Percentiles rank a stretch among this genome's conserved stretches.
Conservation (phyloP, 2,888 invertebrate genomes). For the Rotaria sp. region DNA sequence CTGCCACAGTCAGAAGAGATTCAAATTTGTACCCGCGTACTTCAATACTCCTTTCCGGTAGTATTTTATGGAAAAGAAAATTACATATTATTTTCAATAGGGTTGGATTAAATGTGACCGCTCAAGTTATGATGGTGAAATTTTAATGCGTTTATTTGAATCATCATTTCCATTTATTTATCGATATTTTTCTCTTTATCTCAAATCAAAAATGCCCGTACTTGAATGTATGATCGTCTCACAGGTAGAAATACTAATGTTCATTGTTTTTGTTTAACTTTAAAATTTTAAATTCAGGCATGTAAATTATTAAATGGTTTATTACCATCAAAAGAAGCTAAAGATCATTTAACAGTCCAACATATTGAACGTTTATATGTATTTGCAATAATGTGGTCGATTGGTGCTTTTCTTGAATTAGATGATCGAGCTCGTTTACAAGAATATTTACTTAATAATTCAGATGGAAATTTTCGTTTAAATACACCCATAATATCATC, state of each 20-base stretch:
- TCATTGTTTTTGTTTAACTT: background rate
- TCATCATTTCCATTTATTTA: slow-evolving; percentile 68
- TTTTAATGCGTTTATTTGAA: slow-evolving; percentile 70
- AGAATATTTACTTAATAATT: slow-evolving; percentile 60
- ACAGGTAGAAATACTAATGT: slow-evolving; percentile 56
- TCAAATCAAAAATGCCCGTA: slow-evolving; percentile 73
- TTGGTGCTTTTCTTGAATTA: slow-evolving; percentile 67
- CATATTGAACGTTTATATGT: slow-evolving; percentile 76
- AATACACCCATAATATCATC: slow-evolving; percentile 47
- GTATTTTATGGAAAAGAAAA: too few species aligned
- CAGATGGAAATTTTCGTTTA: slow-evolving; percentile 43
- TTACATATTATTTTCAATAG: background rate
- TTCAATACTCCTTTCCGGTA: too few species aligned
- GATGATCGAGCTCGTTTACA: slow-evolving; percentile 56
- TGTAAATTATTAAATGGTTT: slow-evolving; percentile 70
- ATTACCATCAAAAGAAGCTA: slow-evolving; percentile 63
- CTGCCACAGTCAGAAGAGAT: too few species aligned
- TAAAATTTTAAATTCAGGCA: slow-evolving; percentile 45
- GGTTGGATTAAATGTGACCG: slow-evolving; percentile 48
- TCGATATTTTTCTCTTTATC: slow-evolving; percentile 76
- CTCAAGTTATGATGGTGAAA: slow-evolving; percentile 57
- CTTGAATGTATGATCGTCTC: slow-evolving; percentile 81
- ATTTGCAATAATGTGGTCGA: slow-evolving; percentile 80
- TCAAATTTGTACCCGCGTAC: too few species aligned
- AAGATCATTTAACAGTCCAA: slow-evolving; percentile 45